Base-by-base conservation (phyloP, 2,888 invertebrate genomes). In the Apantesis nais region DNA sequence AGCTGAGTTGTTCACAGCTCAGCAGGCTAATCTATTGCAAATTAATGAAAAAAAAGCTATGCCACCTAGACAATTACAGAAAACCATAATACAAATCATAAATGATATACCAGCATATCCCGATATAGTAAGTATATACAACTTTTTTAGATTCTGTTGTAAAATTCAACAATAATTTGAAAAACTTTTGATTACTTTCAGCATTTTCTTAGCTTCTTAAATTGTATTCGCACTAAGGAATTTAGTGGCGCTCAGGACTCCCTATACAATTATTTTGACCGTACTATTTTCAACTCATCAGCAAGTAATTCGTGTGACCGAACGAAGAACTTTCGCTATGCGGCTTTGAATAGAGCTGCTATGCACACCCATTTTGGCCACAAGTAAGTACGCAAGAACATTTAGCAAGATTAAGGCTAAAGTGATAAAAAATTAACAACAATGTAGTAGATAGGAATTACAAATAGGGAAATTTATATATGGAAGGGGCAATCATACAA, bases 191-290 rank as follows among this genome's bases (percentile, higher is more conserved):
- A 29, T 58, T 9, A 68, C 76, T 96, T 96, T 74, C 93, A 98
- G 98, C 98, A 99, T 93, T 99, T 98, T 87, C 95, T 99, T 60
- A 98, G 98, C 85, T 99, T 98, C 88, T 93, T 99, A 86, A 99
- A 99, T 91, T 98, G 97, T 86, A 92, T 99, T 74, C 95, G 99
- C 34, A 96, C 98, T 61, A 97, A 97, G 82, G 99, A 99, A 89
- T 98, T 97, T 86, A 97, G 97, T 84, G 98, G 97, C 44, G 98
- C 97, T 11, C 95, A 97, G 85, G 97, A 97, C 84, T 98, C 97
- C 85, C 95, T 97, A 68, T 97, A 96, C 92, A 97, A 98, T 89
- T 98, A 97, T 90, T 97, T 98, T 89, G 98, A 98, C 89, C 95
- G 97, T 83, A 96, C 96, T 79, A 88, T 94, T 52, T 91, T 92